Percentiles rank a stretch among this genome's conserved stretches.
Evolutionary conservation across 2,888 invertebrate genomes (phyloP).

Genomic region (Euproctis similis): DNA sequence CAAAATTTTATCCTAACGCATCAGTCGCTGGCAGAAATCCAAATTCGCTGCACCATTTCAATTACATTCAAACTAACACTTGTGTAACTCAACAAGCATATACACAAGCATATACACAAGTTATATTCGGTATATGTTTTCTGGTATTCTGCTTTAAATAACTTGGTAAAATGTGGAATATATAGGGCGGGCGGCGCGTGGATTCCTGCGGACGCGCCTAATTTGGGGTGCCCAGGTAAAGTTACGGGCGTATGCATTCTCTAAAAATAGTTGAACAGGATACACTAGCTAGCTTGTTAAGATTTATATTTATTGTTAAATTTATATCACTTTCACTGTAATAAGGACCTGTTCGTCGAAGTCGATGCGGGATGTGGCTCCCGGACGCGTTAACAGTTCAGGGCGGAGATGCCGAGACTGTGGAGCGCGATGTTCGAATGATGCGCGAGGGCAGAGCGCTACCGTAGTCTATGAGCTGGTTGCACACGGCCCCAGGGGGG

Average conservation of each 20-base stretch:
- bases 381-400: slow-evolving; percentile 69
- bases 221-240: slow-evolving; percentile 76
- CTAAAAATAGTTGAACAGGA: slow-evolving; percentile 64
- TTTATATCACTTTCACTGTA: slow-evolving; percentile 59
- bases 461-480: slow-evolving; percentile 70
- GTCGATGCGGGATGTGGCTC: slow-evolving; percentile 72
- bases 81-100: slow-evolving; percentile 51
- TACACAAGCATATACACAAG: slow-evolving; percentile 24
- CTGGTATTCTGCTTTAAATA: slow-evolving; percentile 41
- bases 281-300: slow-evolving; percentile 46
- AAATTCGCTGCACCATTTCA: slow-evolving; percentile 65
- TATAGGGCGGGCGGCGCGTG: slow-evolving; percentile 53
- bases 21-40: slow-evolving; percentile 59
- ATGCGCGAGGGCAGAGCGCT: slow-evolving; percentile 63
- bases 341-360: slow-evolving; percentile 73
- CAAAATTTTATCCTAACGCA: slow-evolving; percentile 57
- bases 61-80: slow-evolving; percentile 61
- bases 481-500: slow-evolving; percentile 75
- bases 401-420: slow-evolving; percentile 70
- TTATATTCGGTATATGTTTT: slow-evolving; percentile 45
- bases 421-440: slow-evolving; percentile 74
- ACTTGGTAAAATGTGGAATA: slow-evolving; percentile 37
- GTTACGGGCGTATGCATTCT: slow-evolving; percentile 64
- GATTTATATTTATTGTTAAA: slow-evolving; percentile 33
- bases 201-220: slow-evolving; percentile 68